Evolutionary conservation across 2,888 invertebrate genomes (phyloP), one percentile per base, ranked within the genome.

Genomic region (Lithophane ornitopus): DNA sequence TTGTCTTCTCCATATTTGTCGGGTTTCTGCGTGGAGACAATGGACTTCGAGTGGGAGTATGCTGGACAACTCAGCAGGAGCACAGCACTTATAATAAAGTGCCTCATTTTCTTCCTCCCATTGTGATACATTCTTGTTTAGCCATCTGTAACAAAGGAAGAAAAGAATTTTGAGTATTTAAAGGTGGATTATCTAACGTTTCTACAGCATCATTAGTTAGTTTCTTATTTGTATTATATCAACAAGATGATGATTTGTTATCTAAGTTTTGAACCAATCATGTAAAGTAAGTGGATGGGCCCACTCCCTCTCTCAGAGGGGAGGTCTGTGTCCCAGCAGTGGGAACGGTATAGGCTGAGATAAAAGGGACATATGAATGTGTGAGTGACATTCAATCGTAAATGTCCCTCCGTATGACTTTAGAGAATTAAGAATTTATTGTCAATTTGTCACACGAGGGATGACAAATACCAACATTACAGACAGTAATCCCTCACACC

Each of bases 21-120:
- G 14, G 89, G 85, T n/a, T 81, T 85, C 16, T 89, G 83, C 3
- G 90, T 89, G 6, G 88, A 88, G n/a, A 92, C 90, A 19, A 94
- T 87, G 12, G 92, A 91, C 85, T 93, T 95, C 0, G 92, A 80
- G 19, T 89, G 46, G 34, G 89, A 88, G 73, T 86, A 74, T 63
- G 90, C 78, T 26, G 89, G 85, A 67, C 85, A 89, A 81, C 89
- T 74, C 67, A 94, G 81, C 28, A 95, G 75, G 88, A 94, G 68
- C 90, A 95, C 92, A 89, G 93, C 93, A 92, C 93, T 90, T 73
- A 93, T 84, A 61, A 92, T 85, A 34, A 91, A 73, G 75, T 88
- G 82, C 89, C 88, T 91, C 94, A 95, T 94, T 92, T 94, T 96
- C 91, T 93, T 90, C 88, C 95, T 93, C 88, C 93, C 92, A 76